These are phyloP conservation scores for Ricordea florida DNA, from an alignment of 92 coral and sea anemone species.

Conservation along the genomic window DNA sequence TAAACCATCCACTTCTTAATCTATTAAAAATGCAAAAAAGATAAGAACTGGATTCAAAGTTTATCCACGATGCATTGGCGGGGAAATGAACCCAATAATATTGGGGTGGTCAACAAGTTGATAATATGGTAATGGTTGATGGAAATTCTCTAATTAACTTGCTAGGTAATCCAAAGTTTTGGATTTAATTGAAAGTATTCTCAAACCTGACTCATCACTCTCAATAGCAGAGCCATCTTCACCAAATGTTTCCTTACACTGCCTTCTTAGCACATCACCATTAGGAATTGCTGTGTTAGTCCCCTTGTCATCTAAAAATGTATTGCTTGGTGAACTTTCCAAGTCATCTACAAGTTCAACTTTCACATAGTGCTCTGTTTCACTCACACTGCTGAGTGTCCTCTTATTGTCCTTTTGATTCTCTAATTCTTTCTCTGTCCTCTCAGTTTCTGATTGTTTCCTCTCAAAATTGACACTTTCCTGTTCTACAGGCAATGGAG, in stretches of 20 bases:
- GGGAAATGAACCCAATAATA: too few relatives aligned
- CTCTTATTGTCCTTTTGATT: slow-evolving; percentile 15
- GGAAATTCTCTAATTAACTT: not conserved
- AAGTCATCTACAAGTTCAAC: slow-evolving; percentile 72
- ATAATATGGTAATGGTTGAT: too few relatives aligned
- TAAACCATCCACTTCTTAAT: too few relatives aligned
- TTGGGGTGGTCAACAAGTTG: too few relatives aligned
- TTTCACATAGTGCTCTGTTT: slow-evolving; percentile 81
- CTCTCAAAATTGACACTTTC: too few relatives aligned
- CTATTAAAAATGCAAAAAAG: too few relatives aligned
- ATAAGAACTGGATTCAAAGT: too few relatives aligned
- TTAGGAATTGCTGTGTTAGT: slow-evolving; percentile 11
- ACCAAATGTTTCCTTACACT: slow-evolving; percentile 26
- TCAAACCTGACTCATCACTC: slow-evolving; percentile 81
- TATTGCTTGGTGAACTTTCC: slow-evolving; percentile 42
- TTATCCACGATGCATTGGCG: too few relatives aligned
- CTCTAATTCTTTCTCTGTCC: not conserved
- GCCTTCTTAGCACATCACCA: slow-evolving; percentile 46
- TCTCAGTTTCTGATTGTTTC: too few relatives aligned
- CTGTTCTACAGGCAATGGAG: too few relatives aligned
- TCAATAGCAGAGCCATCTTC: slow-evolving; percentile 36
- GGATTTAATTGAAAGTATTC: not conserved
- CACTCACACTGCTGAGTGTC: slow-evolving; percentile 48
- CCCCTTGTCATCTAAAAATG: not conserved
- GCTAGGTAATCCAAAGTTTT: not conserved